Evolutionary conservation across 2,888 invertebrate genomes (phyloP).

Genomic region (Caenorhabditis wallacei): DNA sequence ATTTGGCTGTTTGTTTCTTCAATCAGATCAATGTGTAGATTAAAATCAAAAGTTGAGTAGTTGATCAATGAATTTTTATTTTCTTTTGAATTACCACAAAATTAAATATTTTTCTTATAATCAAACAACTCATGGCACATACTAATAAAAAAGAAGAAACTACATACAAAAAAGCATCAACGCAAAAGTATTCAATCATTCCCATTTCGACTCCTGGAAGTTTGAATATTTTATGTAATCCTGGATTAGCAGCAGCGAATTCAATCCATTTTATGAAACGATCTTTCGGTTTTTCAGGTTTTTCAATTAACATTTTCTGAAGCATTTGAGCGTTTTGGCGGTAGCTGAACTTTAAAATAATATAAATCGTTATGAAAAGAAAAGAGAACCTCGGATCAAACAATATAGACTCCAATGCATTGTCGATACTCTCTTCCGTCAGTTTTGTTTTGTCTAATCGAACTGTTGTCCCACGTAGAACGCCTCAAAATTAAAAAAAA

Average conservation of each 20-base stretch:
- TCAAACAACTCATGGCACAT: not conserved
- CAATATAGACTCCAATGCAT: conserved; percentile 55
- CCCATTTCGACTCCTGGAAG: conserved; percentile 60
- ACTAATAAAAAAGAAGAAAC: not conserved
- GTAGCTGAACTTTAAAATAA: conserved; percentile 67
- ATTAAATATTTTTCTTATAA: not conserved
- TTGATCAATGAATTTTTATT: conserved; percentile 6
- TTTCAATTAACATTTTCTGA: conserved; percentile 61
- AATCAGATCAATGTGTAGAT: too few relatives aligned
- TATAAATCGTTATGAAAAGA: conserved; percentile 42
- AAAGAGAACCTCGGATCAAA: conserved; percentile 40
- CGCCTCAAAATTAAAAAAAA: conserved; percentile 55
- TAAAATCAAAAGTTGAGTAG: too few relatives aligned
- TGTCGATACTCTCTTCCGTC: conserved; percentile 55
- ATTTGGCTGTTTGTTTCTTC: too few relatives aligned
- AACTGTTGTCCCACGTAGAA: conserved; percentile 58
- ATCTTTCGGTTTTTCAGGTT: conserved; percentile 60
- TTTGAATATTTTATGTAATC: conserved; percentile 64
- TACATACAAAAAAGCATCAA: conserved; percentile 30
- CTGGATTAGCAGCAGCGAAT: conserved; percentile 64
- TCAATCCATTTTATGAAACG: conserved; percentile 69
- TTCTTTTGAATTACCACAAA: not conserved
- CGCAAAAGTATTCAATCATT: conserved; percentile 62
- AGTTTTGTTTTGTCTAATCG: conserved; percentile 58
- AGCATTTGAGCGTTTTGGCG: conserved; percentile 51